A percentile compares a stretch with the other conserved stretches of the same genome.
These are phyloP conservation scores for Cheirogaleus major DNA, from an alignment of 2,797 vertebrate genomes.

Conservation along the genomic window DNA sequence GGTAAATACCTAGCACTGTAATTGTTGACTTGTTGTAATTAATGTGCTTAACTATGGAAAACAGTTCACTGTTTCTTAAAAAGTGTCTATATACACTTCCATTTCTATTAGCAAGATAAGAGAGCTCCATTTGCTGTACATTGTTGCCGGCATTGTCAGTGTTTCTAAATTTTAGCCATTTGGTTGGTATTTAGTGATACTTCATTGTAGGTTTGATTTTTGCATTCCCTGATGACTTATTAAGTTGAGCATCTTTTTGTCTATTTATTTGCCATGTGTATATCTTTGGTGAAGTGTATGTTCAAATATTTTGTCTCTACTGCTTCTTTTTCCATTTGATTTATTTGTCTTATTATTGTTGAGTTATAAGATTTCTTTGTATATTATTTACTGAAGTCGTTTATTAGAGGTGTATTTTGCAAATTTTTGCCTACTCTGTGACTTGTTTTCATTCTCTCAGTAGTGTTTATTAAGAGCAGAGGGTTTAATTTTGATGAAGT, in stretches of 20 bases:
- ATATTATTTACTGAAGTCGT: neutral
- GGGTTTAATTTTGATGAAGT: neutral
- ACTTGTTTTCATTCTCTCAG: neutral
- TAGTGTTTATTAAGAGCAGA: neutral
- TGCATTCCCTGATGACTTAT: neutral
- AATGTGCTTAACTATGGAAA: neutral
- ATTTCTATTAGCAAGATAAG: neutral
- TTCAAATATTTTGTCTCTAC: neutral
- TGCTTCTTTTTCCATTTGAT: neutral
- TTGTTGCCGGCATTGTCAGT: neutral
- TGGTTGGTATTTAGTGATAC: neutral
- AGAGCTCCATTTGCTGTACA: neutral
- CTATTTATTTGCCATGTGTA: neutral
- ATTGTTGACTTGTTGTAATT: neutral
- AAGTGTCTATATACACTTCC: neutral
- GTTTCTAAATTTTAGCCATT: neutral
- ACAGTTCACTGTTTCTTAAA: neutral
- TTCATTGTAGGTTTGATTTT: neutral
- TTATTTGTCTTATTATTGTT: neutral
- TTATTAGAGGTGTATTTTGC: neutral
- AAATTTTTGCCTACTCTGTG: neutral
- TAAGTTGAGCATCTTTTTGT: neutral
- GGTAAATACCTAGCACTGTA: neutral
- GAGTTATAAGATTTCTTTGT: neutral
- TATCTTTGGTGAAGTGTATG: neutral